Evolutionary conservation across 2,113 vertebrate species (phyloP).

Genomic region (Aspiorhynchus laticeps): DNA sequence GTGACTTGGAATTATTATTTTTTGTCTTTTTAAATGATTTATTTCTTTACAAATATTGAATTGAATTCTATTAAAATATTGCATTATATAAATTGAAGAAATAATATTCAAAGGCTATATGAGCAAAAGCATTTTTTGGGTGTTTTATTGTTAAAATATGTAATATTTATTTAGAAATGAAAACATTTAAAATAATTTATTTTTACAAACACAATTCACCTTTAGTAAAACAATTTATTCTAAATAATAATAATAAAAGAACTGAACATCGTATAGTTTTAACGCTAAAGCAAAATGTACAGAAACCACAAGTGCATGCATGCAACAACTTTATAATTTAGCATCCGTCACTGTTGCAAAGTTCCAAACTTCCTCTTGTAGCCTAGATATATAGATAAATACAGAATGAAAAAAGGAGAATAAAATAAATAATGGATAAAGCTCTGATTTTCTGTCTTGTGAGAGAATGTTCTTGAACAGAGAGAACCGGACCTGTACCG

Average conservation of each 20-base stretch:
- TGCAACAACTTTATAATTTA: background rate
- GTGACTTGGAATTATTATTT: too few relatives aligned
- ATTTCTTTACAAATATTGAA: background rate
- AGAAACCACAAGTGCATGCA: background rate
- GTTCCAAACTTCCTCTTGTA: background rate
- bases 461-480: background rate
- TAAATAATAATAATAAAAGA: background rate
- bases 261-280: too few relatives aligned
- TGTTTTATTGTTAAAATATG: background rate
- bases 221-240: too few relatives aligned
- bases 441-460: background rate
- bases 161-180: background rate
- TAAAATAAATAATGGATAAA: conserved; percentile 23
- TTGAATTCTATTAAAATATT: background rate
- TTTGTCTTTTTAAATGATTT: too few relatives aligned
- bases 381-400: background rate
- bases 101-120: background rate
- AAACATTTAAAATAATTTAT: background rate
- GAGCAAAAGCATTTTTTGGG: too few relatives aligned
- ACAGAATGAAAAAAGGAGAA: background rate
- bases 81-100: too few relatives aligned
- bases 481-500: background rate
- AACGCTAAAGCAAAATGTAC: background rate
- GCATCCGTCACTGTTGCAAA: background rate
- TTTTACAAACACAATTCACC: background rate